phyloP scores from a whole-genome alignment of 2,888 invertebrate genomes.

The Melanophora roralis region DNA sequence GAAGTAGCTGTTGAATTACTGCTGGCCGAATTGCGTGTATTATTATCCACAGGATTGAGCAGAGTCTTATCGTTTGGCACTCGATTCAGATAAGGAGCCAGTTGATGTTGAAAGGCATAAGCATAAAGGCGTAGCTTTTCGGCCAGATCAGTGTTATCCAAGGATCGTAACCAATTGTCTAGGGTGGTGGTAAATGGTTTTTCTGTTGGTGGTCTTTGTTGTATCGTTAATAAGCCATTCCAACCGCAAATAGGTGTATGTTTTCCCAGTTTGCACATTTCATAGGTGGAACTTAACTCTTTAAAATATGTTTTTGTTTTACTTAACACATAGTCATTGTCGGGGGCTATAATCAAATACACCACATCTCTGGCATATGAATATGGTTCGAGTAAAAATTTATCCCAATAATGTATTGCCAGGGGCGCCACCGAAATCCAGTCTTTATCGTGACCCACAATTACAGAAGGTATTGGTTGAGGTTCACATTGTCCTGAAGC shows the following conservation, averaged over 20 bases:
- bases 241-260: slow-evolving; percentile 93
- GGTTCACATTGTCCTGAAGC: slow-evolving; percentile 97
- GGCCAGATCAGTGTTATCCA: slow-evolving; percentile 88
- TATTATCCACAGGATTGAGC: slow-evolving; percentile 81
- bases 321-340: slow-evolving; percentile 88
- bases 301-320: slow-evolving; percentile 92
- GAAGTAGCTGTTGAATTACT: slow-evolving; percentile 57
- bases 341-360: slow-evolving; percentile 96
- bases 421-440: slow-evolving; percentile 97
- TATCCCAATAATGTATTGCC: slow-evolving; percentile 96
- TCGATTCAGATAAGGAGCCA: slow-evolving; percentile 86
- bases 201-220: slow-evolving; percentile 76
- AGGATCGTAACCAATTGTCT: slow-evolving; percentile 92
- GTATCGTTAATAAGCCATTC: slow-evolving; percentile 92
- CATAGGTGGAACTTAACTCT: slow-evolving; percentile 94
- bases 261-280: slow-evolving; percentile 94
- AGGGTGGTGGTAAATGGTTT: slow-evolving; percentile 75
- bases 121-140: slow-evolving; percentile 93
- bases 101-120: slow-evolving; percentile 85
- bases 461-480: slow-evolving; percentile 95
- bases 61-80: slow-evolving; percentile 86
- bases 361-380: slow-evolving; percentile 96
- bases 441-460: slow-evolving; percentile 96
- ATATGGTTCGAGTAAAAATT: slow-evolving; percentile 96
- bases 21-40: slow-evolving; percentile 32